Base-by-base conservation (phyloP, 2,888 invertebrate species). In the Xylocampa areola region DNA sequence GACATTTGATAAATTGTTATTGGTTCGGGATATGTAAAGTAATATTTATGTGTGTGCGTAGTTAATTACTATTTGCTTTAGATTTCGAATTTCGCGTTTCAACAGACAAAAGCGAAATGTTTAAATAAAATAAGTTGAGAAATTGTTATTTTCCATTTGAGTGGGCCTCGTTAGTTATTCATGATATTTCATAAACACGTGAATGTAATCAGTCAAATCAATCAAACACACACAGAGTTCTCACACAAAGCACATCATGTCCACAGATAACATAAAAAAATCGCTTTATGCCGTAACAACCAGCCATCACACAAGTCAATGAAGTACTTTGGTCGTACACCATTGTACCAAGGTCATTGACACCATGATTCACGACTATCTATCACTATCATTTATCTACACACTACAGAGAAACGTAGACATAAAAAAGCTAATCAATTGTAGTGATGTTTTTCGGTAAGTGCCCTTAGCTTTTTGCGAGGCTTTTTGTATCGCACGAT, bases 341-440 rank as follows among this genome's bases (percentile, higher is more conserved):
- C 50, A 73, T 68, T 68, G 55, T 70, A 8, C 43, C 29, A 16
- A 65, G 77, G 68, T 74, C 77, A 65, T 39, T 71, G 74, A 64
- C 77, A 60, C 59, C 71, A 70, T 85, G 88, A 85, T 84, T 87
- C 88, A 88, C 76, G 68, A 76, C 65, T 69, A 76, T 76, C 68
- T 74, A 62, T 61, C 73, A 68, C 51, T 32, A 76, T 52, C 55
- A 83, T 87, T 84, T 86, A 88, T 88, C 87, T 82, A 62, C 44
- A 41, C 58, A 49, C 39, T 63, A 41, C 35, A 57, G 59, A 60
- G 57, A 50, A 68, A 48, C 59, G 47, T 70, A 25, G 30, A 23
- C 4, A 45, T 76, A 79, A 87, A 90, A 89, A 89, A 86, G 63
- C 74, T 86, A 85, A 86, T 88, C 84, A 85, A 86, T 87, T 79